A percentile compares a stretch with the other conserved stretches of the same genome.
Evolutionary conservation across 1,140 invertebrate genomes (phyloP).

Genomic region (Goniozus legneri): DNA sequence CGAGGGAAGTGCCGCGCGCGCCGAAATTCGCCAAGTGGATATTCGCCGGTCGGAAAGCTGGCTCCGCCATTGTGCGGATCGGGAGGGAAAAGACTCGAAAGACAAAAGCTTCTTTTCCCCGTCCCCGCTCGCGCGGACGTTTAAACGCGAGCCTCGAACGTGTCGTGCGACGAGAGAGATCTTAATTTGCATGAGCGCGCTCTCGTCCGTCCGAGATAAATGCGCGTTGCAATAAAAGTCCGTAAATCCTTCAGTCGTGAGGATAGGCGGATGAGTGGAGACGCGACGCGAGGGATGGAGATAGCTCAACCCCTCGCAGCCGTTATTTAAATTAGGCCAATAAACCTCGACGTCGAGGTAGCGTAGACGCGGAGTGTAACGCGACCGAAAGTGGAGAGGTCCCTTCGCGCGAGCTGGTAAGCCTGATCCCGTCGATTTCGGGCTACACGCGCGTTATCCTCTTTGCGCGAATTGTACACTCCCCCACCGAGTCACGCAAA

Average conservation of each 20-base stretch:
- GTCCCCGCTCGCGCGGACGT: background rate
- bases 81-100: too few species aligned
- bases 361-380: too few species aligned
- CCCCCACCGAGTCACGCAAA: too few species aligned
- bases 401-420: too few species aligned
- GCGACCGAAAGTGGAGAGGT: too few species aligned
- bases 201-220: conserved; percentile 32
- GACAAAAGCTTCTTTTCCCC: conserved; percentile 21
- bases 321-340: conserved; percentile 44
- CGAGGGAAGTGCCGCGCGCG: too few species aligned
- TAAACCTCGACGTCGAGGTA: conserved; percentile 24
- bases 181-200: conserved; percentile 32
- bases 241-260: conserved; percentile 39
- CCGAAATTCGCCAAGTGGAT: too few species aligned
- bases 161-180: conserved; percentile 20
- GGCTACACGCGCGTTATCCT: too few species aligned
- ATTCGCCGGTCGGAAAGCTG: too few species aligned
- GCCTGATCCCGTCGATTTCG: too few species aligned
- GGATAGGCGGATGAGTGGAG: background rate
- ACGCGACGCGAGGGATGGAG: conserved; percentile 7
- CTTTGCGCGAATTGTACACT: too few species aligned
- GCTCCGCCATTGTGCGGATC: too few species aligned
- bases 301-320: conserved; percentile 12
- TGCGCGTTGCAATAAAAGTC: conserved; percentile 28
- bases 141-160: conserved; percentile 14